Conservation (phyloP, 2,113 vertebrate genomes). For the Gobio gobio region DNA sequence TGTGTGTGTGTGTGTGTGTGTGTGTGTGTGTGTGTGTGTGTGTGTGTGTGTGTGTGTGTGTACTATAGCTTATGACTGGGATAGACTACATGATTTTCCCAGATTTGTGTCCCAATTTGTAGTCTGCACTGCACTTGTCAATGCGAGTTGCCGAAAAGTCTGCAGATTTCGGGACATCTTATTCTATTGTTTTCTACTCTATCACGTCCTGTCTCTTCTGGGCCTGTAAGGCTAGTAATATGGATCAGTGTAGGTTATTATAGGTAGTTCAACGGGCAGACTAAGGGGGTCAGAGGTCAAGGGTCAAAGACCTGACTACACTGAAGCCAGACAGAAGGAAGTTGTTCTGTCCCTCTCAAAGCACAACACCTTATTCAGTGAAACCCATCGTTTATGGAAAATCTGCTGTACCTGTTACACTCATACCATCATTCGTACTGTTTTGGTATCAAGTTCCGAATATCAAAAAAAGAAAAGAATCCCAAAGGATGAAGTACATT, state of each 20-base stretch:
- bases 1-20: too few relatives aligned
- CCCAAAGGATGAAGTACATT: background rate
- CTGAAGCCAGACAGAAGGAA: background rate
- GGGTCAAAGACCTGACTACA: conserved; percentile 8
- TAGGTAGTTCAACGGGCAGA: background rate
- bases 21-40: too few relatives aligned
- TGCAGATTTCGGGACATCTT: too few relatives aligned
- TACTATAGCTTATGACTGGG: too few relatives aligned
- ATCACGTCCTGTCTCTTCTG: background rate
- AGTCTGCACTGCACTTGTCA: too few relatives aligned
- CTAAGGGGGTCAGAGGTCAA: conserved; percentile 23
- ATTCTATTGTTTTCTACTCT: background rate
- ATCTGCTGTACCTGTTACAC: background rate
- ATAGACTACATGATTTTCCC: too few relatives aligned
- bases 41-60: too few relatives aligned
- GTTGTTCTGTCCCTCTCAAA: background rate
- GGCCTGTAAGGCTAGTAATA: background rate
- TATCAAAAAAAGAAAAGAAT: background rate
- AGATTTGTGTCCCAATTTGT: too few relatives aligned
- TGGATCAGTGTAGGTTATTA: background rate
- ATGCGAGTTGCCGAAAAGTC: too few relatives aligned
- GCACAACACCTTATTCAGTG: background rate
- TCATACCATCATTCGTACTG: background rate
- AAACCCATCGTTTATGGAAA: background rate
- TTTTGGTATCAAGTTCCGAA: background rate